These are phyloP conservation scores for Mesembrinibis cayennensis DNA, from an alignment of 2,113 vertebrate genomes.

Conservation along the genomic window DNA sequence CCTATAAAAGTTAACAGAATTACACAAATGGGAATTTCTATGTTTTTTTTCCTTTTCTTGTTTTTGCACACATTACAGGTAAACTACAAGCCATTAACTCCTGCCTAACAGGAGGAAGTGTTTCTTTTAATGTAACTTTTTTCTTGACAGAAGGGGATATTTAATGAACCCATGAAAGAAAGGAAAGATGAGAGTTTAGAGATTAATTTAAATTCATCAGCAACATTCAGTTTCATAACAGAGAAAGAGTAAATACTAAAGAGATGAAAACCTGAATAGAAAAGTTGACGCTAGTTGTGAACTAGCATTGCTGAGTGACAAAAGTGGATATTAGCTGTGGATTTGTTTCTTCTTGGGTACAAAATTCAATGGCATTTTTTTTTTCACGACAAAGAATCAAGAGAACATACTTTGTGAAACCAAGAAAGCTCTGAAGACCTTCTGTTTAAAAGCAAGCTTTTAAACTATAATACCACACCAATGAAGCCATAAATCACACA, in stretches of 20 bases:
- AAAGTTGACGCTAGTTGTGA: background rate
- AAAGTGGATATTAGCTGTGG: background rate
- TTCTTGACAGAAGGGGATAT: background rate
- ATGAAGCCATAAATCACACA: background rate
- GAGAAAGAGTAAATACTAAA: background rate
- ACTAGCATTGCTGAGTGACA: background rate
- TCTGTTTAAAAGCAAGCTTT: background rate
- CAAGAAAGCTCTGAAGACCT: background rate
- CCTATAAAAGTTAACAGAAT: background rate
- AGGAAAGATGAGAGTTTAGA: background rate
- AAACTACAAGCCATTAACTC: background rate
- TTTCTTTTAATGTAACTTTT: background rate
- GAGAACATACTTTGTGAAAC: background rate
- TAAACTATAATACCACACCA: background rate
- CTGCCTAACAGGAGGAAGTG: background rate
- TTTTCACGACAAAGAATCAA: background rate
- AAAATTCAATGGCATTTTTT: background rate
- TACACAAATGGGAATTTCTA: background rate
- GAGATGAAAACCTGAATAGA: background rate
- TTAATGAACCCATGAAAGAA: background rate
- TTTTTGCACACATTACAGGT: background rate
- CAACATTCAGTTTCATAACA: slow-evolving; percentile 5
- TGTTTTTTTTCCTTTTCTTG: background rate
- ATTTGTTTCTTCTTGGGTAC: background rate
- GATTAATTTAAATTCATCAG: background rate